phyloP scores from a whole-genome alignment of 2,888 invertebrate genomes.

The Tortricodes alternella region DNA sequence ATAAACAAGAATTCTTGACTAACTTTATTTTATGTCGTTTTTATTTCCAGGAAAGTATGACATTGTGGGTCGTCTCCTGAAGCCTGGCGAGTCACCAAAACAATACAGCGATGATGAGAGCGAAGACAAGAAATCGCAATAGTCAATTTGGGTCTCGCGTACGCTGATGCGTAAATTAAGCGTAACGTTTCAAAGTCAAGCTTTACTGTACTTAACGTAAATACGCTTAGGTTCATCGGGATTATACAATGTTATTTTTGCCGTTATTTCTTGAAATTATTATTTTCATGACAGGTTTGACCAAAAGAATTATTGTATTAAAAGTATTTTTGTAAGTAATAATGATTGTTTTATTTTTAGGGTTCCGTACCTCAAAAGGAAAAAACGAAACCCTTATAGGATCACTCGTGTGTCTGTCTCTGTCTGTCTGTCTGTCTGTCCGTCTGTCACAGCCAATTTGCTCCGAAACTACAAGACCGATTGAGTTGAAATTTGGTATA shows the following conservation, averaged over 20 bases:
- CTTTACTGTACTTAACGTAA: conserved; percentile 4
- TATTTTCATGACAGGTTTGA: conserved; percentile 7
- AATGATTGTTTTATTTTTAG: too few species aligned
- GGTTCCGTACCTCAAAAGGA: too few species aligned
- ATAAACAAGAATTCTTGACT: too few species aligned
- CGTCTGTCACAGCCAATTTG: too few species aligned
- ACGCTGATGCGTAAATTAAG: background rate
- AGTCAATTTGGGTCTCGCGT: conserved; percentile 31
- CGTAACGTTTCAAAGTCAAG: background rate
- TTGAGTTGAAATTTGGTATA: too few species aligned
- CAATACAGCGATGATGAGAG: conserved; percentile 68
- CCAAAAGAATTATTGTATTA: too few species aligned
- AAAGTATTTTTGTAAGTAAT: too few species aligned
- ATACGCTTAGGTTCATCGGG: background rate
- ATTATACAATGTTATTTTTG: background rate
- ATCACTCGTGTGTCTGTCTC: too few species aligned
- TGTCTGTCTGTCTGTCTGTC: too few species aligned
- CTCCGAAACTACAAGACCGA: too few species aligned
- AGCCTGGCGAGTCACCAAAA: conserved; percentile 68
- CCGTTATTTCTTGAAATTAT: background rate
- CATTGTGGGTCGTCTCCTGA: conserved; percentile 69
- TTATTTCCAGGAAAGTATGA: conserved; percentile 70
- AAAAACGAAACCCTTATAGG: too few species aligned
- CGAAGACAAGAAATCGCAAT: conserved; percentile 68
- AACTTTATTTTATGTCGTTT: background rate